Base-by-base conservation (phyloP, 2,113 vertebrate species). In the Circaetus cinerascens region DNA sequence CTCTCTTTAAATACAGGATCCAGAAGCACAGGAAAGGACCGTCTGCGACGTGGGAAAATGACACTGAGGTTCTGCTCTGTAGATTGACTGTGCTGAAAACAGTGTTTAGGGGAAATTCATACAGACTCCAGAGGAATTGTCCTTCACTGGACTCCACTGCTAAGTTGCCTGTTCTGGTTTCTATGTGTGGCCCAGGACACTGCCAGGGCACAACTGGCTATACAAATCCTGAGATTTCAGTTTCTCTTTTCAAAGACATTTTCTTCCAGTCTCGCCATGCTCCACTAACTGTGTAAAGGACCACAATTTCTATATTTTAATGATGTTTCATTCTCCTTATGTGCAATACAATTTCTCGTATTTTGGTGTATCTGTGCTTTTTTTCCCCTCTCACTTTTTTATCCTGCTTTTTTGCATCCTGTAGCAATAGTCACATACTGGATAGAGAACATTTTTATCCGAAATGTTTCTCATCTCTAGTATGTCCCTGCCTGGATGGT, bases 31-130 rank as follows among this genome's bases (percentile, higher is more conserved):
- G 62, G 53, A 18, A 51, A 43, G n/a, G 46, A 17, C 11, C 0
- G 0, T 19, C 27, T 32, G 90, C 2, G 7, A 10, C 0, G 1
- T 25, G 26, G 50, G 46, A 13, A 30, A 55, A 25, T 7, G 53
- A 19, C 10, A 11, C 41, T 0, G 5, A 77, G 77, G 27, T 25
- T 84, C 40, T 72, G 48, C 45, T 32, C 55, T 51, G 23, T 6
- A 30, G 43, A 16, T 1, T 15, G 30, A 17, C 40, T 46, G 34
- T 30, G 60, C 71, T 69, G 50, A 23, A 20, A 60, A 13, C 12
- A 51, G 29, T 1, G 10, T 32, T 27, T 1, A 27, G n/a, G 30
- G 21, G 23, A 53, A 57, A 43, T 13, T 25, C 36, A 7, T 3
- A 8, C 10, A 40, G 30, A 21, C 21, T 16, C 45, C 32, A 17